Base-by-base conservation (phyloP, 2,797 vertebrate genomes). In the Cynopterus sphinx region DNA sequence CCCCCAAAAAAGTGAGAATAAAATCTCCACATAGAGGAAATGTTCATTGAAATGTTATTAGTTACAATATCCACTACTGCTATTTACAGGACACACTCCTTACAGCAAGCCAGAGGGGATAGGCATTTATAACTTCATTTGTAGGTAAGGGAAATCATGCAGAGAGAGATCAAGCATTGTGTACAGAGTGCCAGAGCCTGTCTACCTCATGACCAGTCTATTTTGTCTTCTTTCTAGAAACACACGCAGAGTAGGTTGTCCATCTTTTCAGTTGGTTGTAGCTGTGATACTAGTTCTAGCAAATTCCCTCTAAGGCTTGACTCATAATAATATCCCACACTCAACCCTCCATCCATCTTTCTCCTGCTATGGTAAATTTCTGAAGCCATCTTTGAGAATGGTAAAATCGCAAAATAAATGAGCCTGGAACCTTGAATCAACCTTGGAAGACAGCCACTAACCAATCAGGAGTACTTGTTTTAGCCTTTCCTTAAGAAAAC, bases 111-210 rank as follows among this genome's bases (percentile, higher is more conserved):
- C 39, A 78, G 49, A 65, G 13, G 31, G 33, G 15, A 59, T 19
- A 26, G 19, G 5, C 21, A 79, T 63, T 92, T 97, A 75, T 24
- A 88, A 89, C 24, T 77, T 41, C 55, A 79, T 77, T 77, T 88
- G 22, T 36, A 33, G 4, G 79, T 87, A n/a, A 94, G 31, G 59
- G 68, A 85, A 94, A 51, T 89, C 43, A 55, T 21, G 5, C 53
- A n/a, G n/a, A 73, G 31, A 91, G 46, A 49, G 33, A 83, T 49
- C 31, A 91, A 49, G 12, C 51, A 43, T 61, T 82, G 12, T 2
- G 1, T 8, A 55, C 16, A 84, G 46, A 63, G 8, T 59, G 51
- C 10, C 28, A 43, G 33, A 91, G 19, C 3, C n/a, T 41, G 55
- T 22, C 10, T 90, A 19, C 9, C 41, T 87, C 21, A 3, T 79